A percentile compares a stretch with the other conserved stretches of the same genome.
phyloP scores from a whole-genome alignment of 2,888 invertebrate species.

The Bombylius major region DNA sequence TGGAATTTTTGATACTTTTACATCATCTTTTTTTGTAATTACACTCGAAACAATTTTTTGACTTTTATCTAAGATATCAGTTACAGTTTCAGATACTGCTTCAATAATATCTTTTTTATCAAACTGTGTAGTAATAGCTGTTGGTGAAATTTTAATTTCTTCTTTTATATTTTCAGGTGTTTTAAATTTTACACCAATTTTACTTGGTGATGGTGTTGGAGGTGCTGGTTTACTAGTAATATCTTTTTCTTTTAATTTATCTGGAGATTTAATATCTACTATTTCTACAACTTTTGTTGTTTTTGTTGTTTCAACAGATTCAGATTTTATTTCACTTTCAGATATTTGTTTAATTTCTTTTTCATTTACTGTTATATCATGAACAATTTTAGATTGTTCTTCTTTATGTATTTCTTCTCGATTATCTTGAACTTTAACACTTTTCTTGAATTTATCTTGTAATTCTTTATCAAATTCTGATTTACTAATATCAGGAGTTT shows the following conservation, averaged over 20 bases:
- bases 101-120: background rate
- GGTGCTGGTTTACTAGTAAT: background rate
- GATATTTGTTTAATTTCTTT: conserved; percentile 1
- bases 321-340: background rate
- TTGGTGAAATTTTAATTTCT: background rate
- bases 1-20: background rate
- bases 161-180: background rate
- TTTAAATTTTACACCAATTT: background rate
- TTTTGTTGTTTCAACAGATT: background rate
- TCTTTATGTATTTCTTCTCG: conserved; percentile 14
- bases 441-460: conserved; percentile 33
- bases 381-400: conserved; percentile 19
- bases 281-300: too few species aligned
- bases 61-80: background rate
- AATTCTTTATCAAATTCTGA: conserved; percentile 35
- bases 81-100: background rate
- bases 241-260: background rate
- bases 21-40: background rate
- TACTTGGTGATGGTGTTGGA: background rate
- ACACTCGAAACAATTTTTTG: background rate
- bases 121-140: background rate
- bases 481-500: conserved; percentile 30
- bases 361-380: conserved; percentile 18
- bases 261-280: background rate
- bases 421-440: conserved; percentile 23